Base-by-base conservation (phyloP, 2,113 vertebrate species). In the Holacanthus passer region DNA sequence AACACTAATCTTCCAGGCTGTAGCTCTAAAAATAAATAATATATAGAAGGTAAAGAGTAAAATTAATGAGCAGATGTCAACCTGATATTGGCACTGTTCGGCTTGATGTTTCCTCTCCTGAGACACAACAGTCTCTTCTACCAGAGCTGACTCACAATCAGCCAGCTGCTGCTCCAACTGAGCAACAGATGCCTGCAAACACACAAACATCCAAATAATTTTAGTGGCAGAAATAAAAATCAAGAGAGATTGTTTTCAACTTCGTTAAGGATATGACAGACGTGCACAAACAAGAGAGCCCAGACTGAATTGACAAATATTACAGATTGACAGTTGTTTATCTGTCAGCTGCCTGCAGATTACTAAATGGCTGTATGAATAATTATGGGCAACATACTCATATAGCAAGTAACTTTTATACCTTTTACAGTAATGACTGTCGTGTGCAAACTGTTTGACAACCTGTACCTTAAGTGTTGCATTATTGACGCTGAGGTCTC, bases 391-490 rank as follows among this genome's bases (percentile, higher is more conserved):
- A n/a, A n/a, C n/a, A n/a, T n/a, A n/a, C n/a, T n/a, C n/a, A n/a
- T n/a, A n/a, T n/a, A n/a, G n/a, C n/a, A n/a, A n/a, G n/a, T n/a
- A n/a, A n/a, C n/a, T 31, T 66, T 48, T 31, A n/a, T 13, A 22
- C 7, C 37, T 64, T 66, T 66, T 14, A 27, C 41, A 45, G 27
- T 60, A 73, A 53, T 71, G 76, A 55, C n/a, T 59, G 41, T 24
- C 43, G 35, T 9, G 19, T 20, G 8, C 22, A 35, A 35, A 66
- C 50, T 27, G 72, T 47, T 31, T 58, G 20, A 0, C 35, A 45
- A 45, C 52, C 62, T 39, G 67, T 93, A 97, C 97, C 96, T 96
- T 94, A 84, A 98, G 90, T 53, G 93, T 89, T 86, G 91, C 79
- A 88, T 97, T 97, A 90, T 95, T 95, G 78, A 93, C 67, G 82